Evolutionary conservation across 2,888 invertebrate genomes (phyloP).

Genomic region (Nephrocerus scutellatus): DNA sequence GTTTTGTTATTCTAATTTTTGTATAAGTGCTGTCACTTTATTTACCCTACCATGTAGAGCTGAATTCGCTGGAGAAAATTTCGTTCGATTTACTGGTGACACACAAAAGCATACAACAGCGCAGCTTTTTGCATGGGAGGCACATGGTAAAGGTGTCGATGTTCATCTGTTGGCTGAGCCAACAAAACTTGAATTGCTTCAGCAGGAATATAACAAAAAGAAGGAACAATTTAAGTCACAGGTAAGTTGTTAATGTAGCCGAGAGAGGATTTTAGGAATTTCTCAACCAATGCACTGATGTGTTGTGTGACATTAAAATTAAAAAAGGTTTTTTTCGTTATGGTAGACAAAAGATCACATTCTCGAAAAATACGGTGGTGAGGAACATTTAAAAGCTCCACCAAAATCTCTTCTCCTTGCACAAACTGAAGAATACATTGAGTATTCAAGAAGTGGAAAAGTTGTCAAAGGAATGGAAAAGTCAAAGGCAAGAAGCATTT

Average conservation of each 20-base stretch:
- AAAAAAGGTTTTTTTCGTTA: conserved; percentile 49
- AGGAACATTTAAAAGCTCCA: conserved; percentile 81
- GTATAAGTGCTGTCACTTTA: neutral
- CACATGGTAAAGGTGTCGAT: conserved; percentile 85
- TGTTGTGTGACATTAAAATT: conserved; percentile 4
- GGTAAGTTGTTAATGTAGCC: conserved; percentile 42
- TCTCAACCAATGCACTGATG: no score
- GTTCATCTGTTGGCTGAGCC: conserved; percentile 96
- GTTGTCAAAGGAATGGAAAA: conserved; percentile 82
- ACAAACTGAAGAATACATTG: conserved; percentile 92
- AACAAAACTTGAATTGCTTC: conserved; percentile 87
- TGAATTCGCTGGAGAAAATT: conserved; percentile 94
- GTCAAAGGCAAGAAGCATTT: conserved; percentile 73
- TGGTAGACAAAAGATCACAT: conserved; percentile 72
- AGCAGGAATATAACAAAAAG: conserved; percentile 82
- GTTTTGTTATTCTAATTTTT: conserved; percentile 6
- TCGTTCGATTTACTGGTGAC: conserved; percentile 89
- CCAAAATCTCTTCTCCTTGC: conserved; percentile 79
- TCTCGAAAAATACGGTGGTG: conserved; percentile 90
- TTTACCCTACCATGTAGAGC: conserved; percentile 31
- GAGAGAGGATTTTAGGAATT: conserved; percentile 37
- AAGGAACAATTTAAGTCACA: conserved; percentile 79
- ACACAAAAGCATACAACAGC: conserved; percentile 83
- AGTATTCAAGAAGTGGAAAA: conserved; percentile 91
- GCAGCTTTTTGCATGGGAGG: conserved; percentile 97